Evolutionary conservation across 2,113 vertebrate genomes (phyloP), one percentile per base, ranked within the genome.

Genomic region (Pygoscelis adeliae): DNA sequence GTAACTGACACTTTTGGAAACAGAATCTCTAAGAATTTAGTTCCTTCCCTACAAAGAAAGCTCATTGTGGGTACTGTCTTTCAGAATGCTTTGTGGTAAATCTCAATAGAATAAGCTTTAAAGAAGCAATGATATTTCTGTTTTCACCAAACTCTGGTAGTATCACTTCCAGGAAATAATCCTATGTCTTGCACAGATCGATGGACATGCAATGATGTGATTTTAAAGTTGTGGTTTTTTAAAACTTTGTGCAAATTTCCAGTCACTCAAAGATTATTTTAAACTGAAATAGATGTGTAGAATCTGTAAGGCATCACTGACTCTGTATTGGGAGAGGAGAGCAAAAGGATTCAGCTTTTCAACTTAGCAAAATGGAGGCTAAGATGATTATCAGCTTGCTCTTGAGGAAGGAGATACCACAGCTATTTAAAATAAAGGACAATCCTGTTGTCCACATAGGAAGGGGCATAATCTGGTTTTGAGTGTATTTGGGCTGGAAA

Each of bases 51-150:
- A 3, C 15, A 63, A 36, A 22, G 42, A 23, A 73, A 29, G 11
- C n/a, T 89, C 6, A 5, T 1, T 0, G 0, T 42, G 65, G 12
- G 3, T 7, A 2, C 21, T 42, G 12, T 50, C 27, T 77, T 27
- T 58, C 46, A 20, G 32, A 32, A 7, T 36, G 10, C 6, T 50
- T 13, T 3, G 4, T 62, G 34, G 25, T 42, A 34, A 53, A 36
- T 61, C 25, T n/a, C 14, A 15, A 2, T 5, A 36, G 40, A 49
- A 50, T 21, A 38, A 23, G 10, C 3, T 47, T 17, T 63, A 30
- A 6, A 30, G 56, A 32, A 44, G 15, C 12, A 47, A 29, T 25
- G 10, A 5, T 50, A 3, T 36, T 69, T 85, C 26, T 71, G 12
- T 46, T 86, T n/a, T 61, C 71, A n/a, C 13, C 25, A 29, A 27